A percentile compares a stretch with the other conserved stretches of the same genome.
Conservation (phyloP, 2,113 vertebrate genomes). For the Lates calcarifer region DNA sequence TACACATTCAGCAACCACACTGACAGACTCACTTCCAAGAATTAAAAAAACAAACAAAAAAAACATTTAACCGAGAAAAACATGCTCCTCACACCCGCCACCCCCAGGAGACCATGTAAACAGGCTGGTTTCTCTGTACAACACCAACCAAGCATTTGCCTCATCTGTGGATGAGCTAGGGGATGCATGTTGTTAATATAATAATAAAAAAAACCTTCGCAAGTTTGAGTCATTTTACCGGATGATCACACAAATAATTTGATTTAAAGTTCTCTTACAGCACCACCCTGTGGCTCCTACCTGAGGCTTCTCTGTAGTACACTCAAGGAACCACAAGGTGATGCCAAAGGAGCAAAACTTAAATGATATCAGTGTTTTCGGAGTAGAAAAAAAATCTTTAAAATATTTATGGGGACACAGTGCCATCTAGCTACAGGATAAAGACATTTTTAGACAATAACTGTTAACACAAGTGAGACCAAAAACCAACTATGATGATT, state of each 20-base stretch:
- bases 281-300: constrained; percentile 68
- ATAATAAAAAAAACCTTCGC: constrained; percentile 33
- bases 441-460: neutral
- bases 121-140: constrained; percentile 97
- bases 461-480: neutral
- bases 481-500: neutral
- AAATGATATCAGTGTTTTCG: neutral
- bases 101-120: constrained; percentile 87
- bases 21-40: constrained; percentile 42
- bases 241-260: constrained; percentile 52
- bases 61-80: neutral
- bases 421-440: constrained; percentile 32
- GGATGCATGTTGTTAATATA: constrained; percentile 35
- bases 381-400: neutral
- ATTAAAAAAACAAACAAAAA: neutral
- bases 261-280: constrained; percentile 59
- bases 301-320: constrained; percentile 86
- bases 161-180: constrained; percentile 9
- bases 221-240: constrained; percentile 54
- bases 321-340: constrained; percentile 77
- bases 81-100: constrained; percentile 14
- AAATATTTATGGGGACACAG: neutral
- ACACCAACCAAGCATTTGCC: constrained; percentile 88
- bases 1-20: constrained; percentile 80
- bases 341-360: constrained; percentile 34